Conservation (phyloP, 2,113 vertebrate genomes). For the Pelecanus crispus region DNA sequence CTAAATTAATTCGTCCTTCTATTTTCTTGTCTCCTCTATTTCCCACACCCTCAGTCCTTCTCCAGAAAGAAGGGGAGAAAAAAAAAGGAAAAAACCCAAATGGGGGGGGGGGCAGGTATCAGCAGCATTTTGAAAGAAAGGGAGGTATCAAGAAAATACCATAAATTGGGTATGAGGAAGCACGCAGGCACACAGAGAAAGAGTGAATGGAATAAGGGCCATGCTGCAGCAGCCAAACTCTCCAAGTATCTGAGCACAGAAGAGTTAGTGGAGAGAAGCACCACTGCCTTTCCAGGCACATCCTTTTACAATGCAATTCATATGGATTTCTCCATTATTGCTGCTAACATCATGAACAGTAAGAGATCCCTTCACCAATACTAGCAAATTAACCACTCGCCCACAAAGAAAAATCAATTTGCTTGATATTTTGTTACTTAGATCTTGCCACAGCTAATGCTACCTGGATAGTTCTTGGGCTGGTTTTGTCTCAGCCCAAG, state of each 20-base stretch:
- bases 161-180: neutral
- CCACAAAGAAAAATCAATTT: neutral
- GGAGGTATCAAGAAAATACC: neutral
- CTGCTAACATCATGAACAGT: neutral
- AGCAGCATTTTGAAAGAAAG: neutral
- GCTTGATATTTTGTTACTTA: neutral
- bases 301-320: neutral
- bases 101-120: neutral
- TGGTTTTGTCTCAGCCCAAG: neutral
- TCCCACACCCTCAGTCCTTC: neutral
- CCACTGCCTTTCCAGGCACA: neutral
- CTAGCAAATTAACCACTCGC: neutral
- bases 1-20: neutral
- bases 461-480: no score
- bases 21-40: neutral
- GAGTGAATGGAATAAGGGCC: neutral
- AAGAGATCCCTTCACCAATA: neutral
- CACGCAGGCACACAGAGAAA: neutral
- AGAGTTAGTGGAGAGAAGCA: neutral
- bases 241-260: neutral
- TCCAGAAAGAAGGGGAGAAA: neutral
- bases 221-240: neutral
- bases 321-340: neutral
- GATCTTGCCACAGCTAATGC: neutral
- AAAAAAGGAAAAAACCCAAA: neutral